These are phyloP conservation scores for Sitta europaea DNA, from an alignment of 2,113 vertebrate species.

Conservation along the genomic window DNA sequence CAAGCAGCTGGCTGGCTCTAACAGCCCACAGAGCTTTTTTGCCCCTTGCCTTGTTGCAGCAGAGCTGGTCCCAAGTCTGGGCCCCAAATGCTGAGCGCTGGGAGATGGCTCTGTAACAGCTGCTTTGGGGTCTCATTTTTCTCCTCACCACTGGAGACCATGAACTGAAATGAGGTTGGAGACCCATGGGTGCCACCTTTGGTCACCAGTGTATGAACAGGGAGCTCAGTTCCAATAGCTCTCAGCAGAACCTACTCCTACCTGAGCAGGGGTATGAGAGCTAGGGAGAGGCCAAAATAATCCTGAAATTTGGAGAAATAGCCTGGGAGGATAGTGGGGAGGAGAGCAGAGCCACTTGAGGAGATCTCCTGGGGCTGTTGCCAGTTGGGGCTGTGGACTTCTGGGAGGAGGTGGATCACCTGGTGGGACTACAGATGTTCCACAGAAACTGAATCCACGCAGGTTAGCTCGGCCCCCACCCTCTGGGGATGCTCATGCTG, in stretches of 20 bases:
- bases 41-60: neutral
- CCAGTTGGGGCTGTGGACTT: neutral
- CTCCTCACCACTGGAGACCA: neutral
- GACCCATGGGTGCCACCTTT: fast-evolving
- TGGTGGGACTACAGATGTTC: neutral
- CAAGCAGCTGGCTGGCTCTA: neutral
- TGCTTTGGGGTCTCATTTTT: neutral
- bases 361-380: neutral
- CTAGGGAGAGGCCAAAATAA: neutral
- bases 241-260: neutral
- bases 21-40: fast-evolving
- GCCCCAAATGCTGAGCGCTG: neutral
- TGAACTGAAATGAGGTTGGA: neutral
- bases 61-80: neutral
- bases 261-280: fast-evolving
- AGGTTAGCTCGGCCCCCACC: neutral
- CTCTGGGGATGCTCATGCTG: neutral
- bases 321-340: neutral
- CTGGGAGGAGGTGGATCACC: neutral
- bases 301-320: neutral
- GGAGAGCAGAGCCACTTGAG: neutral
- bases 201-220: fast-evolving
- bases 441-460: neutral
- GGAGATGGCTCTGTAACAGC: neutral
- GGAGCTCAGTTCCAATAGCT: neutral